Evolutionary conservation across 2,113 vertebrate genomes (phyloP), one percentile per base, ranked within the genome.

Genomic region (Anhinga rufa): DNA sequence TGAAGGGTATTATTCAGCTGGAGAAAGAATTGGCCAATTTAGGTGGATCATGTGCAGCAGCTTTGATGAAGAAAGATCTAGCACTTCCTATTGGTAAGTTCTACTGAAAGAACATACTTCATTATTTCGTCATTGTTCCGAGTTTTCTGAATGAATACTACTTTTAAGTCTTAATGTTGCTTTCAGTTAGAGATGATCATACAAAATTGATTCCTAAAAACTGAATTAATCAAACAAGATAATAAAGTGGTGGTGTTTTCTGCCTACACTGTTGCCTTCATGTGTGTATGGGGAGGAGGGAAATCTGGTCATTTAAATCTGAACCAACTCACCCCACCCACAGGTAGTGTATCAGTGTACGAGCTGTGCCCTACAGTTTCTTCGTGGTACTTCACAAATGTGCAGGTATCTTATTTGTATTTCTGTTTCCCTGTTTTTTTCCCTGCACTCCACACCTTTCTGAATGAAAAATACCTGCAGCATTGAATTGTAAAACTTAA

Each of bases 61-160:
- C 99, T 82, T 98, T 99, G 80, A 99, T 99, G 99, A 99, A 99
- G 97, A 99, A 99, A 96, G 99, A 99, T 88, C 97, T 99, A 87
- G 99, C 99, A 1, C 98, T 99, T 93, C 99, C 99, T 55, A 98
- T 99, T 97, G 99, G 99, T 99, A 98, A 97, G 97, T 93, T 22
- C 83, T 75, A 11, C 10, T 91, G 46, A 69, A 54, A 34, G 42
- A 79, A 12, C 42, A 48, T n/a, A 9, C 5, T 76, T 92, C 3
- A 8, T 68, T 83, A 42, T 29, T 85, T 89, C 8, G 12, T 42
- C 6, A 6, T 34, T 49, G 10, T 31, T 71, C 32, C 1, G 1
- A 12, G 32, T 68, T 88, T 93, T 88, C 54, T 88, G 44, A 78
- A 55, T 86, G 49, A 76, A n/a, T 74, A 22, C 7, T 49, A 29